phyloP scores from a whole-genome alignment of 2,113 vertebrate genomes.

The Colossoma macropomum region DNA sequence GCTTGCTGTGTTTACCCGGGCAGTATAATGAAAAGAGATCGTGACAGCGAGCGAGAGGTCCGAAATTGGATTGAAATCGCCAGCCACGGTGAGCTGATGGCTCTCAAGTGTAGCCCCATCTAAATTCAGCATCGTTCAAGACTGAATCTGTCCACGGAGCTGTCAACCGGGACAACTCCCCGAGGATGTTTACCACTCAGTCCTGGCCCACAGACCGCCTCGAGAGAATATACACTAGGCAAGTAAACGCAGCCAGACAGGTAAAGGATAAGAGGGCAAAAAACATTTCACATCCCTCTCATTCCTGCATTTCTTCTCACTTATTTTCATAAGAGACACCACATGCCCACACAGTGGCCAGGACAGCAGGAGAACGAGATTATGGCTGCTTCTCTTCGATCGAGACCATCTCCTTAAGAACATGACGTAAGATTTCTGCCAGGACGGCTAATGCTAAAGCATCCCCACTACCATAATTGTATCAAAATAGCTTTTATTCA shows the following conservation, averaged over 20 bases:
- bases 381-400: not conserved
- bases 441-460: not conserved
- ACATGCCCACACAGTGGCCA: not conserved
- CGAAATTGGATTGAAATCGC: slow-evolving; percentile 52
- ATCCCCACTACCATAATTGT: not conserved
- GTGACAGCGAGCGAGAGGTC: slow-evolving; percentile 39
- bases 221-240: not conserved
- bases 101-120: slow-evolving; percentile 34
- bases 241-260: not conserved
- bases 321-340: not conserved
- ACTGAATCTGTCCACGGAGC: slow-evolving; percentile 27
- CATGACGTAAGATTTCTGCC: not conserved
- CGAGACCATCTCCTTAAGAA: not conserved
- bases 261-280: slow-evolving; percentile 3
- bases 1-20: slow-evolving; percentile 39
- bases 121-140: slow-evolving; percentile 42
- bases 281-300: not conserved
- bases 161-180: slow-evolving; percentile 21
- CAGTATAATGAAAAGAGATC: slow-evolving; percentile 26
- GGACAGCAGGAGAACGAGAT: not conserved
- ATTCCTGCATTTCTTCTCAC: slow-evolving; percentile 1
- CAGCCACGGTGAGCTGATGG: slow-evolving; percentile 22
- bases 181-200: not conserved
- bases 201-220: not conserved
- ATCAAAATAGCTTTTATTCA: slow-evolving; percentile 31